Conservation (phyloP, 1,140 invertebrate genomes). For the Medauroidea extradentata region DNA sequence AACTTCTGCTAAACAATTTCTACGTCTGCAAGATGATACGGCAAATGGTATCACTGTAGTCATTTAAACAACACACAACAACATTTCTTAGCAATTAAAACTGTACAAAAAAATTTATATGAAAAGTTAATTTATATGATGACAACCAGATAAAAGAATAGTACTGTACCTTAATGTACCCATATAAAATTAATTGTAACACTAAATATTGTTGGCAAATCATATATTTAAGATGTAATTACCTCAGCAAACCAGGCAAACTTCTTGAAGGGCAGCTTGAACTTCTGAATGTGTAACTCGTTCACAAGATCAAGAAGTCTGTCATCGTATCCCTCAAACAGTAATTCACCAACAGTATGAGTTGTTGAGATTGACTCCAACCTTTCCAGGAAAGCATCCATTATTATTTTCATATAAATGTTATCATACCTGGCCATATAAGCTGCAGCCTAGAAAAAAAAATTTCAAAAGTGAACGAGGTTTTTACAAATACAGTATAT, state of each 20-base stretch:
- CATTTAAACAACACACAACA: too few relatives aligned
- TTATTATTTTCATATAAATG: neutral
- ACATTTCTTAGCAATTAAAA: too few relatives aligned
- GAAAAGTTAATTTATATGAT: too few relatives aligned
- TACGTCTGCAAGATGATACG: too few relatives aligned
- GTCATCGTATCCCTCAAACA: constrained; percentile 75
- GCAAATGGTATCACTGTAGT: too few relatives aligned
- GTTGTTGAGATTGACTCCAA: constrained; percentile 52
- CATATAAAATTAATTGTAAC: too few relatives aligned
- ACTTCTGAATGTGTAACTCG: constrained; percentile 55
- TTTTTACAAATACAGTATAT: too few relatives aligned
- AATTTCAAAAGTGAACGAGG: constrained; percentile 48
- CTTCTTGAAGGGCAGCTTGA: constrained; percentile 59
- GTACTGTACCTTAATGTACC: too few relatives aligned
- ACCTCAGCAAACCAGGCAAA: constrained; percentile 74
- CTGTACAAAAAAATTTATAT: neutral
- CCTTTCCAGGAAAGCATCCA: constrained; percentile 20
- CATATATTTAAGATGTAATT: constrained; percentile 22
- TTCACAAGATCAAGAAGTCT: constrained; percentile 54
- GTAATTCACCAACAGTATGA: constrained; percentile 57
- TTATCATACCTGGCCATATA: neutral
- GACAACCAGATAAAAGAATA: too few relatives aligned
- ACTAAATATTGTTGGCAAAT: neutral
- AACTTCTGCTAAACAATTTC: too few relatives aligned
- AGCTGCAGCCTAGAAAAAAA: constrained; percentile 31